Evolutionary conservation across 2,888 invertebrate species (phyloP).

Genomic region (Coelinius sp.): DNA sequence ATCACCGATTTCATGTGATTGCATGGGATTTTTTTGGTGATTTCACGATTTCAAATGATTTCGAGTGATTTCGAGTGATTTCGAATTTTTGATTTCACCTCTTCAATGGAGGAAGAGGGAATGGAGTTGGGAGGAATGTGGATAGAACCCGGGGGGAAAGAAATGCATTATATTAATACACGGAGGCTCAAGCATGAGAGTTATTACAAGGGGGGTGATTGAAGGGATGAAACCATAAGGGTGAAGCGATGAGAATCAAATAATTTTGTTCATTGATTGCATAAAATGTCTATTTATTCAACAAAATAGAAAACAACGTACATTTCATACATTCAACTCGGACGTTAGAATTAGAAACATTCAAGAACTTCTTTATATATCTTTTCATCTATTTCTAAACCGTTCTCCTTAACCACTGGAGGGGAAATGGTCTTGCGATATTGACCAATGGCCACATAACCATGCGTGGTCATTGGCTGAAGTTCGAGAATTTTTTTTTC

Average conservation of each 20-base stretch:
- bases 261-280: not conserved
- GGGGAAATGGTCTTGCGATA: not conserved
- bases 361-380: not conserved
- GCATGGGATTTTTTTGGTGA: too few relatives aligned
- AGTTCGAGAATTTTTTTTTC: not conserved
- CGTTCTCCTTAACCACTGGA: not conserved
- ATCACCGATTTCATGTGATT: too few relatives aligned
- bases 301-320: not conserved
- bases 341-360: not conserved
- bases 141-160: not conserved
- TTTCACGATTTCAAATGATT: too few relatives aligned
- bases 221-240: not conserved
- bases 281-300: not conserved
- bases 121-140: not conserved
- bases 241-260: not conserved
- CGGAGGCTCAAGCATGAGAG: conserved; percentile 1
- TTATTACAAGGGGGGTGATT: not conserved
- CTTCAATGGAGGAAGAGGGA: not conserved
- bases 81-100: not conserved
- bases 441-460: not conserved
- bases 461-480: not conserved
- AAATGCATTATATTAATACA: conserved; percentile 4
- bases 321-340: not conserved
- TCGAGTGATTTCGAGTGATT: too few relatives aligned
- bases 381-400: not conserved